Conservation (phyloP, 2,888 invertebrate species). For the Nomada fucata region DNA sequence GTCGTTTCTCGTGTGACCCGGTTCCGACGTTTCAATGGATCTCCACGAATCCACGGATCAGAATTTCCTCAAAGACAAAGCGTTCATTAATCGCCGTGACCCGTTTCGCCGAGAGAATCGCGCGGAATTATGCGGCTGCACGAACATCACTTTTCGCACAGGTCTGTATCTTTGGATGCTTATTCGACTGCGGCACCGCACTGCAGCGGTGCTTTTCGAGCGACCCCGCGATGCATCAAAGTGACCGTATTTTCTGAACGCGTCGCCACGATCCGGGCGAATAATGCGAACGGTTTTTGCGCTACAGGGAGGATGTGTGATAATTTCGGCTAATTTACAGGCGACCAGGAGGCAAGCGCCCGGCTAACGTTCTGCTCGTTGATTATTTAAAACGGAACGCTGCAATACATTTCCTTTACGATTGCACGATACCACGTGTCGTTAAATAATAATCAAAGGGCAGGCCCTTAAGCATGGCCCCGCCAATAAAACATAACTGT, state of each 20-base stretch:
- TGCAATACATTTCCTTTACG: slow-evolving; percentile 12
- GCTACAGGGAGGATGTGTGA: not conserved
- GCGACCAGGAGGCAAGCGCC: not conserved
- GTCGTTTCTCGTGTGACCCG: slow-evolving; percentile 24
- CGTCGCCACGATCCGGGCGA: not conserved
- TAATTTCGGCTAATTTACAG: slow-evolving; percentile 13
- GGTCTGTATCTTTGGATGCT: not conserved
- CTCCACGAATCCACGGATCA: not conserved
- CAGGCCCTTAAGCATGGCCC: not conserved
- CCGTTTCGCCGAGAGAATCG: slow-evolving; percentile 31
- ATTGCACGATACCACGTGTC: not conserved
- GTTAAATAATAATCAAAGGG: not conserved
- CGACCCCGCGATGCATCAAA: slow-evolving; percentile 7
- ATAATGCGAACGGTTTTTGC: slow-evolving; percentile 1
- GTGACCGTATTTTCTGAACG: slow-evolving; percentile 6
- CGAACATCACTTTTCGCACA: slow-evolving; percentile 6
- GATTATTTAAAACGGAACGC: slow-evolving; percentile 13
- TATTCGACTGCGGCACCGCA: not conserved
- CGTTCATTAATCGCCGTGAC: slow-evolving; percentile 45
- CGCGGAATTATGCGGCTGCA: slow-evolving; percentile 9
- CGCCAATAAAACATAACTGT: not conserved
- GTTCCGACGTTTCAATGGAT: not conserved
- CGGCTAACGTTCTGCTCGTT: not conserved
- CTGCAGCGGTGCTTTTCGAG: not conserved
- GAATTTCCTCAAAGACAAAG: slow-evolving; percentile 3